Base-by-base conservation (phyloP, 2,797 vertebrate species). In the Sebastes flavidus region DNA sequence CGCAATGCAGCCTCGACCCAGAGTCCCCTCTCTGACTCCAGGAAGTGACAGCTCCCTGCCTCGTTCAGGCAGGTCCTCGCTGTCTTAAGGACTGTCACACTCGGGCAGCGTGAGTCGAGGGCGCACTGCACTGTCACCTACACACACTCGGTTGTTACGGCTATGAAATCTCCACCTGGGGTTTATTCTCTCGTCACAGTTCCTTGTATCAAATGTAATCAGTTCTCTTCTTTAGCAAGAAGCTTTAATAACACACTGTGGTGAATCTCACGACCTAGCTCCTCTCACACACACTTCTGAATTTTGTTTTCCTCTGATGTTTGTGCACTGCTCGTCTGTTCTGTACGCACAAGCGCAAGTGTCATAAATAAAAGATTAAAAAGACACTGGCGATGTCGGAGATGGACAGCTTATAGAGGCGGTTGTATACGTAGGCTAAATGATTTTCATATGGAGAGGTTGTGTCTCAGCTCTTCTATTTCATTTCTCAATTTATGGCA, bases 1-100 rank as follows among this genome's bases (percentile, higher is more conserved):
- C 0, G 30, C 93, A 38, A 93, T 95, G 81, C 94, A 96, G 68
- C 96, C 96, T 22, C 93, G 96, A 2, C 96, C 95, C 79, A 96
- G 92, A 30, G 86, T 91, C 11, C 88, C 92, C 61, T 91, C 93
- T 89, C 88, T 95, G 6, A 87, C 77, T 13, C 88, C 90, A 25
- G 88, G 92, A 89, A 95, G 93, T 1, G 81, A 91, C 90, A 95
- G 89, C 94, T 95, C 96, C 14, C 93, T 94, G 1, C 90, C 96
- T 73, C 92, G 82, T 3, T 95, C 95, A 0, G 93, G 91, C 27
- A 96, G 96, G 3, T 86, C 84, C 2, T 72, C 92, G 0, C 12
- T 87, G 0, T 87, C 77, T 78, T 86, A 86, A 89, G 92, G 80
- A 93, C 88, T 6, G 22, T 63, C 3, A 22, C 87, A 54, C 4